A percentile compares a stretch with the other conserved stretches of the same genome.
Conservation (phyloP, 2,888 invertebrate species). For the Laspeyria flexula region DNA sequence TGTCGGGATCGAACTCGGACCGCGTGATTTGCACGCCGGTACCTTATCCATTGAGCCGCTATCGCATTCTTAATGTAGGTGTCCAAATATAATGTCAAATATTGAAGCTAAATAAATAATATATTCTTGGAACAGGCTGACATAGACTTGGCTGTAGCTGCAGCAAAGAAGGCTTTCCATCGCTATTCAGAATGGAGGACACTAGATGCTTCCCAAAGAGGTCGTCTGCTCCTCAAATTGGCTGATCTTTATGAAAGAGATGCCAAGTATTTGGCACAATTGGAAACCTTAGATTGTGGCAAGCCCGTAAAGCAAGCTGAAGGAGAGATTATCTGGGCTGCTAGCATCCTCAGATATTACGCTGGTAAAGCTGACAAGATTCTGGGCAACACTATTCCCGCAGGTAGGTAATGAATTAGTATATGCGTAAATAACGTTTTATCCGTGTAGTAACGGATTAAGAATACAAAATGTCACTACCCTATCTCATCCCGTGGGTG, state of each 20-base stretch:
- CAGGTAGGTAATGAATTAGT: conserved; percentile 57
- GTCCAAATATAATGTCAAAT: too few relatives aligned
- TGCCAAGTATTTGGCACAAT: conserved; percentile 88
- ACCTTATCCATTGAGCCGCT: too few relatives aligned
- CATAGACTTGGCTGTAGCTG: conserved; percentile 91
- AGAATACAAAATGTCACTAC: too few relatives aligned
- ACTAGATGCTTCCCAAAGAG: conserved; percentile 92
- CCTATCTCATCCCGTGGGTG: too few relatives aligned
- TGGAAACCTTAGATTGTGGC: conserved; percentile 97
- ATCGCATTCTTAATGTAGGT: too few relatives aligned
- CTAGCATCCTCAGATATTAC: conserved; percentile 91
- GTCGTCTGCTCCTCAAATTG: conserved; percentile 89
- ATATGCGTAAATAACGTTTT: too few relatives aligned
- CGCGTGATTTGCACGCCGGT: too few relatives aligned
- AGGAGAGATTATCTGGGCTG: conserved; percentile 87
- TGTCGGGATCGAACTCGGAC: too few relatives aligned
- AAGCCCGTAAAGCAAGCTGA: conserved; percentile 92
- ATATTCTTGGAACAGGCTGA: conserved; percentile 87
- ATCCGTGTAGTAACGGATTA: too few relatives aligned
- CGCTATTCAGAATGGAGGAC: conserved; percentile 91
- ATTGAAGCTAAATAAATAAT: too few relatives aligned
- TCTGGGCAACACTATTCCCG: conserved; percentile 91
- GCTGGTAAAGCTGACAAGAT: conserved; percentile 97
- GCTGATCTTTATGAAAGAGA: conserved; percentile 93
- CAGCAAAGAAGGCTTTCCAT: conserved; percentile 91